These are phyloP conservation scores for Fragum whitleyi DNA, from an alignment of 2,888 invertebrate genomes.

Conservation along the genomic window DNA sequence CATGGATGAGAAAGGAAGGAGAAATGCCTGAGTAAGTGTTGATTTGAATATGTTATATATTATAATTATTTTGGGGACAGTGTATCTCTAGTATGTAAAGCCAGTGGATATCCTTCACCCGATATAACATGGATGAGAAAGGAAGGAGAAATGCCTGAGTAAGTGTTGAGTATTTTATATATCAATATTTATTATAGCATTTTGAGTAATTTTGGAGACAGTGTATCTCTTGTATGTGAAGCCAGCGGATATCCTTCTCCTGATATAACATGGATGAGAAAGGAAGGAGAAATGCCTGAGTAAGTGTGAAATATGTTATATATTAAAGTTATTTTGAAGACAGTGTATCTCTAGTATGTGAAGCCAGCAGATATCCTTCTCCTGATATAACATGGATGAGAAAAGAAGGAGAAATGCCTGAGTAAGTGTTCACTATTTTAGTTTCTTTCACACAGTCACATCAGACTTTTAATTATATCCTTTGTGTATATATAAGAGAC, in stretches of 20 bases:
- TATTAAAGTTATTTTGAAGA: no score
- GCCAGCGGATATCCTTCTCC: conserved; percentile 88
- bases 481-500: no score
- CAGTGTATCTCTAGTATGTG: conserved; percentile 90
- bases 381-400: conserved; percentile 84
- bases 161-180: neutral
- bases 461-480: no score
- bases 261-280: conserved; percentile 82
- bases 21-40: conserved; percentile 80
- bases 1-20: conserved; percentile 80
- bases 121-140: conserved; percentile 82
- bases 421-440: conserved; percentile 70
- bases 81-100: conserved; percentile 90
- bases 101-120: conserved; percentile 88
- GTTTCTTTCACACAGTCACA: no score
- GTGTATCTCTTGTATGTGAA: conserved; percentile 90
- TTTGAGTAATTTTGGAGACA: conserved; percentile 86
- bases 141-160: conserved; percentile 80
- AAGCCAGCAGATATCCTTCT: conserved; percentile 88
- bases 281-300: conserved; percentile 81
- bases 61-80: no score
- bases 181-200: neutral
- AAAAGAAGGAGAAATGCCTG: conserved; percentile 79
- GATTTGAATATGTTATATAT: no score
- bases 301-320: no score